Percentiles rank a stretch among this genome's conserved stretches.
These are phyloP conservation scores for Moxostoma hubbsi DNA, from an alignment of 2,797 vertebrate genomes.

Conservation along the genomic window DNA sequence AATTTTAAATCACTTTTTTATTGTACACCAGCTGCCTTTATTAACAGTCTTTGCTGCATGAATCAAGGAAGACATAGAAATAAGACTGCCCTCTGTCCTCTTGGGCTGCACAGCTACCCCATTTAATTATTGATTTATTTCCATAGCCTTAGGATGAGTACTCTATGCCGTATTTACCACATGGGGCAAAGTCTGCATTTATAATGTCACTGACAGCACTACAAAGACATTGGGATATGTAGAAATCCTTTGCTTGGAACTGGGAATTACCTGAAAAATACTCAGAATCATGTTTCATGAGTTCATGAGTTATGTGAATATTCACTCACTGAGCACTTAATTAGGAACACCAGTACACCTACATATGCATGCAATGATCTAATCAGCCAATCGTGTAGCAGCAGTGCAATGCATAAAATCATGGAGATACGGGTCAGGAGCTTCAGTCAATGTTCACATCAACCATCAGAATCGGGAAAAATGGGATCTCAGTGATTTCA, in stretches of 20 bases:
- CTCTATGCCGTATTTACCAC: conserved; percentile 39
- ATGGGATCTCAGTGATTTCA: too few relatives aligned
- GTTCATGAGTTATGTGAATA: conserved; percentile 8
- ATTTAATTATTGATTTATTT: conserved; percentile 58
- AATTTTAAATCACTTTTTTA: background rate
- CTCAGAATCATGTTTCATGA: conserved; percentile 10
- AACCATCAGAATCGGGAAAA: too few relatives aligned
- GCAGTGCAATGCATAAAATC: too few relatives aligned
- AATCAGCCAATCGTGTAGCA: too few relatives aligned
- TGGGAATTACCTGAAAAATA: conserved; percentile 7
- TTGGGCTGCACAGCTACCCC: conserved; percentile 34
- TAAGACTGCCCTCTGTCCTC: conserved; percentile 38
- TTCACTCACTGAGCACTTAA: too few relatives aligned
- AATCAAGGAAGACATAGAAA: conserved; percentile 46
- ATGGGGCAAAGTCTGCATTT: conserved; percentile 45
- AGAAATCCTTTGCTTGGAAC: conserved; percentile 6
- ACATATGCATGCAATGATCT: too few relatives aligned
- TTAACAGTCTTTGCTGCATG: conserved; percentile 33
- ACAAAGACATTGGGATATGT: conserved; percentile 11
- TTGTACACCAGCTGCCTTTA: conserved; percentile 13
- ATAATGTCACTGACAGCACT: conserved; percentile 19
- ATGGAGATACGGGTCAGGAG: too few relatives aligned
- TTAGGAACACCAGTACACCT: too few relatives aligned
- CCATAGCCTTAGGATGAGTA: conserved; percentile 43
- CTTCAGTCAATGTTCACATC: too few relatives aligned